Conservation (phyloP, 2,888 invertebrate species). For the Pycnomerus fuliginosus region DNA sequence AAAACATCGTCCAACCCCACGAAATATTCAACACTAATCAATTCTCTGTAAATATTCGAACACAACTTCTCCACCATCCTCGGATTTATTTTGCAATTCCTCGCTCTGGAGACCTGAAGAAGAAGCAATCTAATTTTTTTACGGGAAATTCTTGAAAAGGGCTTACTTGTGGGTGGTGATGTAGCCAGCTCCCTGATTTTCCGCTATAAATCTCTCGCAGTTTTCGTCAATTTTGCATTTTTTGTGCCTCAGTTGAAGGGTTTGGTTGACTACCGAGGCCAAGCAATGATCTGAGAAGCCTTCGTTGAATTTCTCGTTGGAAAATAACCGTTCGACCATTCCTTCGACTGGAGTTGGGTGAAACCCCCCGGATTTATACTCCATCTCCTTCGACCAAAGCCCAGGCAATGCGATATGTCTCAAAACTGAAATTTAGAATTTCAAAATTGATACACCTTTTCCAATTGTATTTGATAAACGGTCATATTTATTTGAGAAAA, state of each 20-base stretch:
- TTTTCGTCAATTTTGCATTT: slow-evolving; percentile 7
- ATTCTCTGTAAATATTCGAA: slow-evolving; percentile 30
- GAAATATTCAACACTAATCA: slow-evolving; percentile 26
- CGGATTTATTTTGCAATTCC: slow-evolving; percentile 11
- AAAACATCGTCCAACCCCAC: slow-evolving; percentile 29
- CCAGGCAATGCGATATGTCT: too few relatives aligned
- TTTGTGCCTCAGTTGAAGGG: slow-evolving; percentile 5
- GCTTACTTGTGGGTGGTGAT: slow-evolving; percentile 16
- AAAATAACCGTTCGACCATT: background rate
- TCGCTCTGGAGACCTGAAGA: slow-evolving; percentile 15
- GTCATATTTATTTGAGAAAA: too few relatives aligned
- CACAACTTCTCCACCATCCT: slow-evolving; percentile 27
- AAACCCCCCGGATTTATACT: too few relatives aligned
- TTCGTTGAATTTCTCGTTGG: slow-evolving; percentile 11
- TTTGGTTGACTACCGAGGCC: slow-evolving; percentile 14
- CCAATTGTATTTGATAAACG: too few relatives aligned
- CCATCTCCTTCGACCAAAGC: too few relatives aligned
- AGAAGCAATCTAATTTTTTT: slow-evolving; percentile 5
- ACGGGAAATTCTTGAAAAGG: too few relatives aligned
- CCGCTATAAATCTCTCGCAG: slow-evolving; percentile 1
- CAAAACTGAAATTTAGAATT: too few relatives aligned
- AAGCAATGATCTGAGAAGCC: slow-evolving; percentile 15
- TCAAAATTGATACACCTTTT: too few relatives aligned
- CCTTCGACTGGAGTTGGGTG: too few relatives aligned
- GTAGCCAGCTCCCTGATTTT: slow-evolving; percentile 10